phyloP scores from a whole-genome alignment of 2,888 invertebrate species.

The Eugnorisma glareosa region DNA sequence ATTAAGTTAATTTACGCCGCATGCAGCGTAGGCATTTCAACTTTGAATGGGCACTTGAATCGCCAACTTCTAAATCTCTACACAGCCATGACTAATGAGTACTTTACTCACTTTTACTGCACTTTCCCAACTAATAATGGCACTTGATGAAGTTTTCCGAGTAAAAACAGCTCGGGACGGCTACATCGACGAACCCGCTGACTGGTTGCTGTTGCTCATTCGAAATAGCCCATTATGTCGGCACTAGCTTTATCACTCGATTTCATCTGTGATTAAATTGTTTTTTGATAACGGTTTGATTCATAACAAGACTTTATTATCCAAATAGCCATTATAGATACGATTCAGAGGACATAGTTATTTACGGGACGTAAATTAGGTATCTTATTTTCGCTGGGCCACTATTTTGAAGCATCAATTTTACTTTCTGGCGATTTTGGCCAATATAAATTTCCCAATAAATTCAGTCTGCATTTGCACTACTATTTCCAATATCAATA shows the following conservation, averaged over 20 bases:
- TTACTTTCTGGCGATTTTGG: constrained; percentile 2
- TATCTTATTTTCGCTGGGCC: not conserved
- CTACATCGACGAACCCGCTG: constrained; percentile 59
- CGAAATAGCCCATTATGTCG: constrained; percentile 66
- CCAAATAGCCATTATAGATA: not conserved
- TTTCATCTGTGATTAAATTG: constrained; percentile 37
- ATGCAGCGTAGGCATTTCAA: constrained; percentile 58
- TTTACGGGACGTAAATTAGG: not conserved
- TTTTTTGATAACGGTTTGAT: constrained; percentile 4
- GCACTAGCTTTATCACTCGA: constrained; percentile 59
- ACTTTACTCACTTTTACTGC: constrained; percentile 80
- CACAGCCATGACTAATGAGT: constrained; percentile 77
- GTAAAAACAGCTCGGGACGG: constrained; percentile 71
- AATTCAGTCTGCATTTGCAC: constrained; percentile 9
- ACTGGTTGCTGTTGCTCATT: constrained; percentile 62
- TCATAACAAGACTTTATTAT: not conserved
- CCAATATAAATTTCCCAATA: not conserved
- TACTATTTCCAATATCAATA: constrained; percentile 31
- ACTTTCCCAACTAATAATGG: constrained; percentile 83
- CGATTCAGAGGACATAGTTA: not conserved
- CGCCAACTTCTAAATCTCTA: constrained; percentile 69
- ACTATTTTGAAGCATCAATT: constrained; percentile 7
- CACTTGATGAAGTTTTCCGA: constrained; percentile 78
- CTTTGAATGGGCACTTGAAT: constrained; percentile 63
- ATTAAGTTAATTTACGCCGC: constrained; percentile 54